These are phyloP conservation scores for Pyrrhia umbra DNA, from an alignment of 2,888 invertebrate species.

Conservation along the genomic window DNA sequence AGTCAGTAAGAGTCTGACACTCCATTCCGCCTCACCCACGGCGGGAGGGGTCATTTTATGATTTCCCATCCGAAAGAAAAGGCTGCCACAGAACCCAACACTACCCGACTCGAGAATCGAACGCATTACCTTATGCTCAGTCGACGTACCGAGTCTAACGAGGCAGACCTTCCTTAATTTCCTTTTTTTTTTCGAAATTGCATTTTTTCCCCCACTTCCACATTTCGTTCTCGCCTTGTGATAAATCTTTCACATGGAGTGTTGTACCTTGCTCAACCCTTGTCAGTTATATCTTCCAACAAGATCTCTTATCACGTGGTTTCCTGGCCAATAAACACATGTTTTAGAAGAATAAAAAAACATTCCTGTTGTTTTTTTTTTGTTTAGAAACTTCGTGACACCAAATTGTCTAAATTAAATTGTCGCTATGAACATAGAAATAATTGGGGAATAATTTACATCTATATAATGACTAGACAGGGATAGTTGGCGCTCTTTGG, in stretches of 20 bases:
- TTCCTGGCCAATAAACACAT: background rate
- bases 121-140: background rate
- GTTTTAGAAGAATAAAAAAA: background rate
- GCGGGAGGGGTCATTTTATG: too few species aligned
- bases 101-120: background rate
- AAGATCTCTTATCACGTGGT: background rate
- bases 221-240: conserved; percentile 2
- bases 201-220: background rate
- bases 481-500: too few species aligned
- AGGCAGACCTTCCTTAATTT: background rate
- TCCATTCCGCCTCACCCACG: too few species aligned
- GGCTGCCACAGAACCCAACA: too few species aligned
- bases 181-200: conserved; percentile 5
- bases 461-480: too few species aligned
- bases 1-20: too few species aligned
- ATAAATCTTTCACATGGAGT: conserved; percentile 6
- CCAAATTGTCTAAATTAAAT: too few species aligned
- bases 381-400: background rate
- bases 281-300: conserved; percentile 4
- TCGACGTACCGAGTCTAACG: too few species aligned
- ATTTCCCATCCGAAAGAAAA: too few species aligned
- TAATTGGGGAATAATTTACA: too few species aligned
- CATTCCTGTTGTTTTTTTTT: conserved; percentile 2
- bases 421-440: too few species aligned
- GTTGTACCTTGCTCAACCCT: conserved; percentile 6